Evolutionary conservation across 2,113 vertebrate species (phyloP).

Genomic region (Fulica atra): DNA sequence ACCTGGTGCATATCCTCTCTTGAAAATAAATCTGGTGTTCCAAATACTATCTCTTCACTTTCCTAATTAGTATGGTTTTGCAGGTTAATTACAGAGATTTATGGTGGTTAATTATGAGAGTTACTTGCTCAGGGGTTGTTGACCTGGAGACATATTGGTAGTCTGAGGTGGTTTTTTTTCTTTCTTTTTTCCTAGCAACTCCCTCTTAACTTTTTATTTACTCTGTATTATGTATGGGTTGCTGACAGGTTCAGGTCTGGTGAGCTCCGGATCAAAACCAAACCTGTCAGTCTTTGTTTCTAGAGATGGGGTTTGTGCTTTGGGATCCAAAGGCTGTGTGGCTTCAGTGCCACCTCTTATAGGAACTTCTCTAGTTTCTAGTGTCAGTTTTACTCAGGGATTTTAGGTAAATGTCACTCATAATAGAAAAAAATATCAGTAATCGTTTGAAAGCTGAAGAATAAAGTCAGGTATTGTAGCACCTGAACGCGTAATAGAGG

Average conservation of each 20-base stretch:
- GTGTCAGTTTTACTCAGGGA: background rate
- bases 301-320: background rate
- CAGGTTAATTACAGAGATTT: background rate
- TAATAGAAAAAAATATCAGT: background rate
- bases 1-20: background rate
- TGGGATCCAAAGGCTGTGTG: rapidly evolving
- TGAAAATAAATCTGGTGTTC: background rate
- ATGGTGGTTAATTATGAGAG: background rate
- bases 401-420: background rate
- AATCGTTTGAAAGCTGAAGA: background rate
- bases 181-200: background rate
- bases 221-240: background rate
- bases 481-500: background rate
- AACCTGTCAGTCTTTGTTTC: background rate
- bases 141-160: background rate
- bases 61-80: background rate
- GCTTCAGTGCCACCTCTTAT: background rate
- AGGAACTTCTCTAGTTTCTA: background rate
- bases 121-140: background rate
- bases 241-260: background rate
- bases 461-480: background rate
- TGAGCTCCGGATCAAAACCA: background rate
- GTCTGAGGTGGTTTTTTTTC: background rate
- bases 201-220: background rate
- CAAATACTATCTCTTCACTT: background rate